Evolutionary conservation across 2,888 invertebrate species (phyloP).

Genomic region (Hydraecia micacea): DNA sequence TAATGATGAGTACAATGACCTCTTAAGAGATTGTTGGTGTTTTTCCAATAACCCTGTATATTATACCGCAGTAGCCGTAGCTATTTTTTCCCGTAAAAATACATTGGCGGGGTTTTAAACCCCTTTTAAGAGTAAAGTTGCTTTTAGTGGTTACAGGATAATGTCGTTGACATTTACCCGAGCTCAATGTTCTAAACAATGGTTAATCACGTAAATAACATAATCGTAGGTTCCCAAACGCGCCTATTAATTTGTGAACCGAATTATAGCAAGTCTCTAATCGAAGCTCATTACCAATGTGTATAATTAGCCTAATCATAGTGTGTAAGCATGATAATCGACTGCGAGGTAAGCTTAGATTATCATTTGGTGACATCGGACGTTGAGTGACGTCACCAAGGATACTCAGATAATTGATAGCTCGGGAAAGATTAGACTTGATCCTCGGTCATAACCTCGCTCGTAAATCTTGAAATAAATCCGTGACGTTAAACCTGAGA

Average conservation of each 20-base stretch:
- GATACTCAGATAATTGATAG: constrained; percentile 17
- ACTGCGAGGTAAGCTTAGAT: constrained; percentile 24
- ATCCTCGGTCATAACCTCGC: constrained; percentile 41
- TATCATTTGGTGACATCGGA: constrained; percentile 12
- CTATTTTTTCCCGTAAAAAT: constrained; percentile 5
- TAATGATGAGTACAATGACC: too few species aligned
- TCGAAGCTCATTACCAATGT: constrained; percentile 45
- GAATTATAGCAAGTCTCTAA: constrained; percentile 50
- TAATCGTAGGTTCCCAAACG: constrained; percentile 29
- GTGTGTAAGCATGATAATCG: constrained; percentile 27
- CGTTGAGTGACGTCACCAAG: background rate
- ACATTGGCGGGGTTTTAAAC: background rate
- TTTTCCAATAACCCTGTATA: too few species aligned
- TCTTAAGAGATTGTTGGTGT: too few species aligned
- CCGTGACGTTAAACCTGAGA: constrained; percentile 51
- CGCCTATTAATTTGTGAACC: constrained; percentile 53
- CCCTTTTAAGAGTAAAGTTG: constrained; percentile 41
- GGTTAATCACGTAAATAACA: constrained; percentile 2
- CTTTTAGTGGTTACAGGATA: constrained; percentile 23
- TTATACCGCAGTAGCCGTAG: background rate
- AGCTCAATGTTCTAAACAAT: constrained; percentile 21
- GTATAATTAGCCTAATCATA: constrained; percentile 52
- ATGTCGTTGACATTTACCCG: background rate
- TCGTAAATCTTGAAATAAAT: constrained; percentile 60
- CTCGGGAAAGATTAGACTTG: constrained; percentile 44